Evolutionary conservation across 2,113 vertebrate genomes (phyloP).

Genomic region (Tenebrosternarchus preto): DNA sequence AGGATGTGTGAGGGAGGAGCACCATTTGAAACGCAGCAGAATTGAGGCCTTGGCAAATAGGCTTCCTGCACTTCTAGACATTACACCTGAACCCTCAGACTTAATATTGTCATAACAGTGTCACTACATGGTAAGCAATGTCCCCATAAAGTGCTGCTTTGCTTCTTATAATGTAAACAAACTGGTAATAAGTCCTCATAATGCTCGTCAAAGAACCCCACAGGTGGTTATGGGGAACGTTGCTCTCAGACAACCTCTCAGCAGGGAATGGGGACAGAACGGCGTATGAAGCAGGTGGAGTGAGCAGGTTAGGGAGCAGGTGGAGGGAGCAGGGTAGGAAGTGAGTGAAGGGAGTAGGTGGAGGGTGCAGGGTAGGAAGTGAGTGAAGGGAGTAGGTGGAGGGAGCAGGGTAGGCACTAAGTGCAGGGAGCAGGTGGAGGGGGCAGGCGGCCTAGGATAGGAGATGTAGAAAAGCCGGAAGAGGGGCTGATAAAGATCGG

Average conservation of each 20-base stretch:
- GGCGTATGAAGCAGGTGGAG: neutral
- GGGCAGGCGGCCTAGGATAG: neutral
- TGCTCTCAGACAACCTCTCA: conserved; percentile 4
- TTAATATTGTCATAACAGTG: conserved; percentile 11
- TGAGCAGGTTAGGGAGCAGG: neutral
- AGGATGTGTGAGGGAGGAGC: neutral
- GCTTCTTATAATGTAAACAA: neutral
- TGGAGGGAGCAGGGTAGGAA: no score
- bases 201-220: neutral
- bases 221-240: no score
- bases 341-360: no score
- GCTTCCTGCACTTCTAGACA: conserved; percentile 18
- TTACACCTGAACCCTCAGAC: conserved; percentile 18
- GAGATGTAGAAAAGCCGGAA: conserved; percentile 46
- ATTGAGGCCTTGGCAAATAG: neutral
- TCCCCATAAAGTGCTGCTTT: neutral
- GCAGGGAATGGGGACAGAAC: conserved; percentile 24
- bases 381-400: conserved; percentile 21
- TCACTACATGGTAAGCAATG: neutral
- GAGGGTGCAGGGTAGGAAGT: conserved; percentile 21
- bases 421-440: neutral
- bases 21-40: neutral
- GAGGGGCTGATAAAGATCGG: conserved; percentile 47
- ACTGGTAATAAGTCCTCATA: conserved; percentile 7
- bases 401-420: conserved; percentile 4